phyloP scores from a whole-genome alignment of 2,113 vertebrate species.

The Aegypius monachus region DNA sequence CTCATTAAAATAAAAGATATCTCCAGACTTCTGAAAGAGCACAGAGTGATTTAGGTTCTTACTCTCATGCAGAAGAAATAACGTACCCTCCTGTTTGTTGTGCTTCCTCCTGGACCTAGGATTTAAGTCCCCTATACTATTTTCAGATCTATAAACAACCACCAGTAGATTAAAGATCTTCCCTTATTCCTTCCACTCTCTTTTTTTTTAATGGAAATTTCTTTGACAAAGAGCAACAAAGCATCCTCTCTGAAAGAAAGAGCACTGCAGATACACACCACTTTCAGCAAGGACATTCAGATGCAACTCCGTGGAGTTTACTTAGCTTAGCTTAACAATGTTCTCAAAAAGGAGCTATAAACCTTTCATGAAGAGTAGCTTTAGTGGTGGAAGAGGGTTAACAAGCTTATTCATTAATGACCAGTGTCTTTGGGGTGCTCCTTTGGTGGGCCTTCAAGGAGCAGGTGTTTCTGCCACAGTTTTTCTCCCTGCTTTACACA shows the following conservation, averaged over 20 bases:
- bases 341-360: slow-evolving; percentile 26
- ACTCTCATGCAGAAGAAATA: background rate
- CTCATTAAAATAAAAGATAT: slow-evolving; percentile 51
- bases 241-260: slow-evolving; percentile 21
- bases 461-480: slow-evolving; percentile 17
- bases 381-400: slow-evolving; percentile 2
- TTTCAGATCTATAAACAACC: slow-evolving; percentile 26
- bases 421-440: background rate
- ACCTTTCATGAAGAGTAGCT: background rate
- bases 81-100: background rate
- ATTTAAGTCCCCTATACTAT: background rate
- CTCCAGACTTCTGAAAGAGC: slow-evolving; percentile 17
- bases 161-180: background rate
- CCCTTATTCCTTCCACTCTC: background rate
- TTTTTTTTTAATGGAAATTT: slow-evolving; percentile 17
- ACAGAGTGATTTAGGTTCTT: background rate
- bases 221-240: slow-evolving; percentile 36
- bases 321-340: slow-evolving; percentile 20
- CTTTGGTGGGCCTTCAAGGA: background rate
- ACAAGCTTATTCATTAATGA: slow-evolving; percentile 14
- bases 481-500: background rate
- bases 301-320: background rate
- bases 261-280: background rate
- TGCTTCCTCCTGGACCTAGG: background rate
- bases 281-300: slow-evolving; percentile 28